Conservation (phyloP, 2,113 vertebrate genomes). For the Pluvianellus socialis region DNA sequence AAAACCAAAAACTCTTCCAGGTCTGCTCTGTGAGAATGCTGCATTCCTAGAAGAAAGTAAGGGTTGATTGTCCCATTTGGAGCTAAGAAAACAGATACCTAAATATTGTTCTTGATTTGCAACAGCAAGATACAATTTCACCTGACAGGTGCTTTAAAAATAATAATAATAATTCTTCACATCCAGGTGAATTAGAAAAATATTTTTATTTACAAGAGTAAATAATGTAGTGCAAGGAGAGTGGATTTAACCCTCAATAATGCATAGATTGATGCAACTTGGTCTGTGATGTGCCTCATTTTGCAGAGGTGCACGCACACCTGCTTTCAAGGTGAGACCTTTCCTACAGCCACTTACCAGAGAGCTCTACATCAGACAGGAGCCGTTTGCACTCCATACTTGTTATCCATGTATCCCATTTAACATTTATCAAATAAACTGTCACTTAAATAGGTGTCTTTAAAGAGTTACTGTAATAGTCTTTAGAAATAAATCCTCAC, state of each 20-base stretch:
- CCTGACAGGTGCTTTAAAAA: not conserved
- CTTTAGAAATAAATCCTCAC: not conserved
- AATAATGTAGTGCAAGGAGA: conserved; percentile 77
- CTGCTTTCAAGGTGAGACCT: not conserved
- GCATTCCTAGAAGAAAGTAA: not conserved
- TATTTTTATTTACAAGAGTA: conserved; percentile 80
- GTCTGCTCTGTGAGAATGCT: not conserved
- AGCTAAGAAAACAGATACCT: not conserved
- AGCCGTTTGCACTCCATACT: not conserved
- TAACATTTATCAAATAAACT: not conserved
- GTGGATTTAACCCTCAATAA: conserved; percentile 70
- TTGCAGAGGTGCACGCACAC: not conserved
- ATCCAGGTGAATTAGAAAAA: conserved; percentile 74
- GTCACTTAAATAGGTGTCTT: not conserved
- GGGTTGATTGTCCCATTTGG: not conserved
- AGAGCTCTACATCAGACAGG: conserved; percentile 21
- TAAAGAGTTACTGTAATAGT: not conserved
- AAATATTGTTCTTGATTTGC: not conserved
- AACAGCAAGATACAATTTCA: not conserved
- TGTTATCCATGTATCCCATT: not conserved
- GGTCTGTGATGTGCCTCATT: not conserved
- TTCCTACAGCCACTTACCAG: not conserved
- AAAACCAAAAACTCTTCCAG: not conserved
- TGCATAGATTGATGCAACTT: conserved; percentile 73
- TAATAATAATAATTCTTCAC: not conserved